A percentile compares a stretch with the other conserved stretches of the same genome.
phyloP scores from a whole-genome alignment of 2,113 vertebrate species.

The Spheniscus mendiculus region DNA sequence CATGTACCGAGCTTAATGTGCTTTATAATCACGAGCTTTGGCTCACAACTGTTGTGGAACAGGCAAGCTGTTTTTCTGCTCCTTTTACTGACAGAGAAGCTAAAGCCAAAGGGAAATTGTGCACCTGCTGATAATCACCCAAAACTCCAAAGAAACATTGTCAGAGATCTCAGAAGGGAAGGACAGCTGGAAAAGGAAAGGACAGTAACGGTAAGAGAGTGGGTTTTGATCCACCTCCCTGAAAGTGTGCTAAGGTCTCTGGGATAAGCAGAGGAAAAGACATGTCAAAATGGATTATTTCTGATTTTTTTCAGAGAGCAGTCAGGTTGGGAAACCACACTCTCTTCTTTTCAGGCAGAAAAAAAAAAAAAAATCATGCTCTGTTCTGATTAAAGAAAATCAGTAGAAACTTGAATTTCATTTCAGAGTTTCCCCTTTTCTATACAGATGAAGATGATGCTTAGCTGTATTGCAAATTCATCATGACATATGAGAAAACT shows the following conservation, averaged over 20 bases:
- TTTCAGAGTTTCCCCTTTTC: neutral
- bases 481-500: neutral
- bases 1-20: neutral
- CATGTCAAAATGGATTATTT: neutral
- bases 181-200: neutral
- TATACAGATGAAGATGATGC: neutral
- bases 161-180: neutral
- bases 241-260: fast-evolving
- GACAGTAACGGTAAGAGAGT: neutral
- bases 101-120: neutral
- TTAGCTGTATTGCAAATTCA: neutral
- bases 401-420: fast-evolving
- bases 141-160: neutral
- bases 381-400: neutral
- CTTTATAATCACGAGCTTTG: neutral
- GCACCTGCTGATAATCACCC: neutral
- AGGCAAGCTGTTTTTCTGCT: neutral
- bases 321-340: neutral
- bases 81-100: neutral
- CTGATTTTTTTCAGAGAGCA: neutral
- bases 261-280: neutral
- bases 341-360: neutral
- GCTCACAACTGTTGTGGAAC: neutral
- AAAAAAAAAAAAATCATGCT: neutral
- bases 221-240: neutral